Evolutionary conservation across 2,797 vertebrate species (phyloP).

Genomic region (Myripristis murdjan): DNA sequence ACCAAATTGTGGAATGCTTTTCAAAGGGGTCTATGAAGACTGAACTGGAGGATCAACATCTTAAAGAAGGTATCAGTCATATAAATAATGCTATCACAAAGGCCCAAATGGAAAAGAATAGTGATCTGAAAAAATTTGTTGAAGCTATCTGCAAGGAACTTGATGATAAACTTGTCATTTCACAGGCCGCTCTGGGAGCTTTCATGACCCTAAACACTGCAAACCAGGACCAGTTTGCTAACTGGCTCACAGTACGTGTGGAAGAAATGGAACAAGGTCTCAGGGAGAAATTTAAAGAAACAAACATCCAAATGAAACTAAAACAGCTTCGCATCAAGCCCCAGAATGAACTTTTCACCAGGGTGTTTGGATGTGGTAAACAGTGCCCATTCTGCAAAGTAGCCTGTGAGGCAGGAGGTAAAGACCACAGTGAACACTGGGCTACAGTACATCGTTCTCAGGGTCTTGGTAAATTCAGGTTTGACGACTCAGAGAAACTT

Average conservation of each 20-base stretch:
- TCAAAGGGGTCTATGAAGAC: background rate
- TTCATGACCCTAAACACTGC: slow-evolving; percentile 70
- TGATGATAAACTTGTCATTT: too few relatives aligned
- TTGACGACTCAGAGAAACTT: accelerated
- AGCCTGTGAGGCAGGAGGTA: slow-evolving; percentile 78
- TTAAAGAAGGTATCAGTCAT: slow-evolving; percentile 28
- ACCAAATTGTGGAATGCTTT: slow-evolving; percentile 35
- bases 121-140: slow-evolving; percentile 60
- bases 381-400: too few relatives aligned
- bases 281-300: background rate
- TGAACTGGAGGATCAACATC: slow-evolving; percentile 37
- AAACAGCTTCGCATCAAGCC: slow-evolving; percentile 50
- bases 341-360: slow-evolving; percentile 69
- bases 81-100: slow-evolving; percentile 60
- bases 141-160: slow-evolving; percentile 57
- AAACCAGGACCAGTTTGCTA: slow-evolving; percentile 58
- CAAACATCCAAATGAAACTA: slow-evolving; percentile 4
- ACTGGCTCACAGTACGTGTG: slow-evolving; percentile 47
- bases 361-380: too few relatives aligned
- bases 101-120: slow-evolving; percentile 9
- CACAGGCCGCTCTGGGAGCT: slow-evolving; percentile 54
- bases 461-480: slow-evolving; percentile 8
- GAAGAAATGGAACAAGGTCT: slow-evolving; percentile 50
- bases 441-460: slow-evolving; percentile 64
- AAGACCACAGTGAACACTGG: slow-evolving; percentile 61